These are phyloP conservation scores for Drosophila setifemur DNA, from an alignment of 1,140 invertebrate genomes.

Conservation along the genomic window DNA sequence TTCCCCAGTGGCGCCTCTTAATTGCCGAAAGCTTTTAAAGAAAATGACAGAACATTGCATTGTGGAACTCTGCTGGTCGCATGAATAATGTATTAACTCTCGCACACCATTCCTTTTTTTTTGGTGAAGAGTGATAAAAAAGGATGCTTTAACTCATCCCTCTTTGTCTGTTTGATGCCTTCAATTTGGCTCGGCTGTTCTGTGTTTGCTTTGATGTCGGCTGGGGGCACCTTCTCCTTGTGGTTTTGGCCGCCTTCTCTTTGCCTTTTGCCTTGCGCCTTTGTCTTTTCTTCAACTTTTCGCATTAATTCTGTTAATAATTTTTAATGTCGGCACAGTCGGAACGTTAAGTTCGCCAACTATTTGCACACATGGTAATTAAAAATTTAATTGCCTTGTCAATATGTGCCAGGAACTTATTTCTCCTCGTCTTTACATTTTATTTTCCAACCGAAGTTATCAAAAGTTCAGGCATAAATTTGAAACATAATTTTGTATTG, in stretches of 20 bases:
- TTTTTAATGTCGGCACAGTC: constrained; percentile 66
- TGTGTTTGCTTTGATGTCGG: constrained; percentile 66
- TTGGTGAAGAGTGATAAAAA: constrained; percentile 18
- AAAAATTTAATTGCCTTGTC: constrained; percentile 74
- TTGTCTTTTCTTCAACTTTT: constrained; percentile 61
- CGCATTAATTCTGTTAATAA: constrained; percentile 78
- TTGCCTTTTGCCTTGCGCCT: constrained; percentile 38
- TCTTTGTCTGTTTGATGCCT: constrained; percentile 59
- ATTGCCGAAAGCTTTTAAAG: constrained; percentile 30
- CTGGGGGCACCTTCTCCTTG: constrained; percentile 57
- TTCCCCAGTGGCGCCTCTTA: constrained; percentile 24
- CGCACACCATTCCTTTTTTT: constrained; percentile 24
- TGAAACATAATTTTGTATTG: constrained; percentile 42
- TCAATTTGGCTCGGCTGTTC: constrained; percentile 18
- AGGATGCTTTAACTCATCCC: constrained; percentile 44
- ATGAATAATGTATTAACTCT: constrained; percentile 48
- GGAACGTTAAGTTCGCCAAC: constrained; percentile 53
- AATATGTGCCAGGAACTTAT: constrained; percentile 51
- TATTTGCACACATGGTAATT: constrained; percentile 69
- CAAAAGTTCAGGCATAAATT: constrained; percentile 25
- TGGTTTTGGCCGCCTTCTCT: constrained; percentile 35
- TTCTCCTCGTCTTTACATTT: background rate
- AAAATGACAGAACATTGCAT: constrained; percentile 14
- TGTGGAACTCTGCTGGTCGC: constrained; percentile 52
- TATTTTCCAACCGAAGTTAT: constrained; percentile 2